Evolutionary conservation across 2,797 vertebrate species (phyloP).

Genomic region (Pogonophryne albipinna): DNA sequence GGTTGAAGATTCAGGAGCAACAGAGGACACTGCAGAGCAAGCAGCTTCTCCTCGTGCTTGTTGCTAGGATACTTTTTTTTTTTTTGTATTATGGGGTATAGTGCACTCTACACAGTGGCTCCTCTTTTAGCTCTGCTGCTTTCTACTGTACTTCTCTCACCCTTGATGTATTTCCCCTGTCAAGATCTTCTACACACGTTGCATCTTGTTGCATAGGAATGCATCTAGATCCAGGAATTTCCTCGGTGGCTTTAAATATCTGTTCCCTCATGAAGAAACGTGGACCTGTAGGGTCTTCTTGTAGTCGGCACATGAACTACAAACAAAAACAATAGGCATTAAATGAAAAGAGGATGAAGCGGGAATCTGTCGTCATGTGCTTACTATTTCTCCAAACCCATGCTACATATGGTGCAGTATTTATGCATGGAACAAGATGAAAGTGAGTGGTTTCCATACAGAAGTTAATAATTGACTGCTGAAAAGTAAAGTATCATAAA

Average conservation of each 20-base stretch:
- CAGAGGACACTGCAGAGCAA: slow-evolving; percentile 73
- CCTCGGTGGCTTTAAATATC: slow-evolving; percentile 29
- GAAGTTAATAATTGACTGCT: slow-evolving; percentile 54
- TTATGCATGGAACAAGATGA: slow-evolving; percentile 44
- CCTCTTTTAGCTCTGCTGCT: slow-evolving; percentile 34
- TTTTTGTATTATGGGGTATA: slow-evolving; percentile 71
- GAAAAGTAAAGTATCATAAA: slow-evolving; percentile 31
- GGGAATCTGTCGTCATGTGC: slow-evolving; percentile 17
- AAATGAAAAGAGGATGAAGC: slow-evolving; percentile 14
- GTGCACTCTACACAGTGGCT: slow-evolving; percentile 29
- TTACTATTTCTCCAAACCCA: slow-evolving; percentile 33
- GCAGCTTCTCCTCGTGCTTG: slow-evolving; percentile 70
- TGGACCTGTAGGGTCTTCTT: slow-evolving; percentile 31
- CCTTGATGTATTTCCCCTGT: slow-evolving; percentile 47
- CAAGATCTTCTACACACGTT: slow-evolving; percentile 63
- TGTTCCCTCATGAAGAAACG: slow-evolving; percentile 35
- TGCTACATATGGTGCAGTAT: slow-evolving; percentile 37
- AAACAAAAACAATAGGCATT: slow-evolving; percentile 39
- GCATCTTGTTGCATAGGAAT: slow-evolving; percentile 58
- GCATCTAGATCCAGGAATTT: slow-evolving; percentile 17
- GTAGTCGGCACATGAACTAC: slow-evolving; percentile 17
- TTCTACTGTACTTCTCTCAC: slow-evolving; percentile 19
- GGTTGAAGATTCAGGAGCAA: slow-evolving; percentile 71
- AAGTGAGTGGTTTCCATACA: slow-evolving; percentile 51
- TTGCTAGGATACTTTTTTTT: slow-evolving; percentile 83